Conservation (phyloP, 2,113 vertebrate species). For the Marcusenius ussheri region DNA sequence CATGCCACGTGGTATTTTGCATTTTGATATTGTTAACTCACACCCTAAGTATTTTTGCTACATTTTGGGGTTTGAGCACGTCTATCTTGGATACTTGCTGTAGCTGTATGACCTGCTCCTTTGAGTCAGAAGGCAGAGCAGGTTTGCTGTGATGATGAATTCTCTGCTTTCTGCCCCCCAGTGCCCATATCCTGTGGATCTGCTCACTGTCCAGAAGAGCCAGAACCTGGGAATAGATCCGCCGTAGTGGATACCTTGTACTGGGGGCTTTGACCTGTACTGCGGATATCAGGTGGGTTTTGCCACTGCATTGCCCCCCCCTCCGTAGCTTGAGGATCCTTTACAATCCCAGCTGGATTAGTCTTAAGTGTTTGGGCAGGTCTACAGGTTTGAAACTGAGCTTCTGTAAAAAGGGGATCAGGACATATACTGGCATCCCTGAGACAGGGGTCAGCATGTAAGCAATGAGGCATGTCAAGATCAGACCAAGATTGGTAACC, state of each 20-base stretch:
- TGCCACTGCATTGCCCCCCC: not conserved
- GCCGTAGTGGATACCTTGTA: not conserved
- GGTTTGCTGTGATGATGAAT: not conserved
- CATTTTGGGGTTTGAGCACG: too few relatives aligned
- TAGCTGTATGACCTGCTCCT: not conserved
- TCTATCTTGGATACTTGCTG: not conserved
- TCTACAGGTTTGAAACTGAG: not conserved
- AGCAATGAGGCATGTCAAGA: not conserved
- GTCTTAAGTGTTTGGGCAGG: not conserved
- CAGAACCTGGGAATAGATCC: not conserved
- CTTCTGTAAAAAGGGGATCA: not conserved
- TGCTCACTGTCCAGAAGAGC: too few relatives aligned
- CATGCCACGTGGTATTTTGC: too few relatives aligned
- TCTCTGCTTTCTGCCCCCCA: too few relatives aligned
- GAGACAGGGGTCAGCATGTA: not conserved
- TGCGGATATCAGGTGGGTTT: not conserved
- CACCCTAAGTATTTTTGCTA: too few relatives aligned
- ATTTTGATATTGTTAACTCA: too few relatives aligned
- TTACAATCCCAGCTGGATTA: not conserved
- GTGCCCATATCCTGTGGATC: too few relatives aligned
- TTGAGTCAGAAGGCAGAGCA: not conserved
- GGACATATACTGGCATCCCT: not conserved
- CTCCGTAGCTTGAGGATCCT: not conserved
- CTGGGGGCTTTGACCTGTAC: not conserved
- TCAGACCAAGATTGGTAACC: not conserved